Percentiles rank a stretch among this genome's conserved stretches.
Conservation (phyloP, 2,113 vertebrate species). For the Peucedramus taeniatus region DNA sequence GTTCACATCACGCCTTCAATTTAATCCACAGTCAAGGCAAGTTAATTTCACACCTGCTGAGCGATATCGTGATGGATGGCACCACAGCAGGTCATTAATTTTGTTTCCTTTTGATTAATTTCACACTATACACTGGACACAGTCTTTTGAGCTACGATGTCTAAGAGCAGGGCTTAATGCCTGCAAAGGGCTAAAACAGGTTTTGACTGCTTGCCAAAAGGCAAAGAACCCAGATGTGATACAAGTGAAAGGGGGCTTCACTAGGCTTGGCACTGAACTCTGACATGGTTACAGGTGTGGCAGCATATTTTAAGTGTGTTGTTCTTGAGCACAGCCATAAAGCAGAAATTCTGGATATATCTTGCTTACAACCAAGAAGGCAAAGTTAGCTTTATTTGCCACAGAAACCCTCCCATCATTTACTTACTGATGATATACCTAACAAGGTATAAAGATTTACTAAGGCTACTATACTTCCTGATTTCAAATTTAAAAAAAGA, state of each 20-base stretch:
- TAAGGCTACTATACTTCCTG: neutral
- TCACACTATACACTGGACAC: slow-evolving; percentile 54
- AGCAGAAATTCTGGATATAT: neutral
- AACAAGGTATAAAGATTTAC: neutral
- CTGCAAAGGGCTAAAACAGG: slow-evolving; percentile 36
- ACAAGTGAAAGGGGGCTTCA: neutral
- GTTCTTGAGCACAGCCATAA: neutral
- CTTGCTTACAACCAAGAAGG: neutral
- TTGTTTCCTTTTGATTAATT: slow-evolving; percentile 71
- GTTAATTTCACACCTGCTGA: slow-evolving; percentile 66
- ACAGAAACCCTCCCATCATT: neutral
- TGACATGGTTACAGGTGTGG: neutral
- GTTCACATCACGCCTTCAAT: slow-evolving; percentile 40
- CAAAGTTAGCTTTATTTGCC: neutral
- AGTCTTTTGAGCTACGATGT: slow-evolving; percentile 28
- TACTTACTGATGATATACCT: neutral
- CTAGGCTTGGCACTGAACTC: neutral
- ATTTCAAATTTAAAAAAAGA: neutral
- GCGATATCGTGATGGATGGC: slow-evolving; percentile 48
- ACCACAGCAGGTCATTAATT: slow-evolving; percentile 65
- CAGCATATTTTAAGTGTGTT: neutral
- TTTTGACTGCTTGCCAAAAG: slow-evolving; percentile 31
- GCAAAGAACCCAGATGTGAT: slow-evolving; percentile 29
- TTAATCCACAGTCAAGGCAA: slow-evolving; percentile 47
- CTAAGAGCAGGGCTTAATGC: slow-evolving; percentile 27